Evolutionary conservation across 1,140 invertebrate genomes (phyloP), one percentile per base, ranked within the genome.

Genomic region (Ceratosolen solmsi): DNA sequence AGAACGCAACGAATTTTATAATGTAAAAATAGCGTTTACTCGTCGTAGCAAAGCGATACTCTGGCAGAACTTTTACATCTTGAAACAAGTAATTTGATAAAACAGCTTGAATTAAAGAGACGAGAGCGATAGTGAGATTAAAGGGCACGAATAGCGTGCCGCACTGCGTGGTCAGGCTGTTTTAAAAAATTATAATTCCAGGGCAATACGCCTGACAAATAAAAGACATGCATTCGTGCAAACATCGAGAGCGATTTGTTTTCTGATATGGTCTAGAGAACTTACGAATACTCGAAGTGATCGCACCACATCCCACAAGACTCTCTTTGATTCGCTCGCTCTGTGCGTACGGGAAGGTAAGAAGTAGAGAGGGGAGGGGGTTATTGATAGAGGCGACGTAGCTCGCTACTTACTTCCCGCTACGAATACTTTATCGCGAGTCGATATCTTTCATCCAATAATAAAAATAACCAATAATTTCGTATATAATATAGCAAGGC

Each of bases 211-310:
- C 68, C 54, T 82, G 38, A 63, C 38, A 74, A 25, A 60, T 56
- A 17, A 70, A 22, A 46, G 27, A 30, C 80, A 71, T 81, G 75
- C 75, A 77, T 8, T 73, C 78, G 70, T 80, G 78, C 78, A 80
- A 80, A 72, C 33, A 77, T 49, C 36, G n/a, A 73, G 54, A 79
- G 68, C 65, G 46, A 56, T 79, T 20, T 54, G 49, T 70, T 13
- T 68, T 78, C 41, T 25, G 9, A 46, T 70, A 56, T 17, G 30
- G 70, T 41, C n/a, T 38, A 33, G 70, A 80, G 56, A 80, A 80
- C 79, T 80, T 80, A 80, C 79, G 36, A 73, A 63, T 65, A 65
- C n/a, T 65, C 25, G 17, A 49, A 38, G 5, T 63, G 56, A 17
- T 79, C n/a, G 77, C 33, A 41, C 30, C 72, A 58, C 15, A 36